Evolutionary conservation across 1,140 invertebrate genomes (phyloP).

Genomic region (Tachypleus tridentatus): DNA sequence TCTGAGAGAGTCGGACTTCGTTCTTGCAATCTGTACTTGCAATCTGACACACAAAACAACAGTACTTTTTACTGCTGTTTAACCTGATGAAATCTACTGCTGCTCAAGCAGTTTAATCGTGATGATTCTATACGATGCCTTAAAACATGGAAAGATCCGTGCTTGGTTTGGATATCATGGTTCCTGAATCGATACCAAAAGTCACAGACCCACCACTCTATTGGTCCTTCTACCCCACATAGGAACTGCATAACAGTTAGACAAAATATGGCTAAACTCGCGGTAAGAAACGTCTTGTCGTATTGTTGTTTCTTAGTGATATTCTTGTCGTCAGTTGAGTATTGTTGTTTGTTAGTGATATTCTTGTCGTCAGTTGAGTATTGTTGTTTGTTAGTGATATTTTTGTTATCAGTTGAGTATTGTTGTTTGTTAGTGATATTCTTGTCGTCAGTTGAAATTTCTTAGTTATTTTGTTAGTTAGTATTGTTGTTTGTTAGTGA

Average conservation of each 20-base stretch:
- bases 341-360: too few species aligned
- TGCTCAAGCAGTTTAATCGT: constrained; percentile 71
- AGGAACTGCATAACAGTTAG: constrained; percentile 75
- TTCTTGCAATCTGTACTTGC: constrained; percentile 57
- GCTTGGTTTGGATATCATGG: constrained; percentile 61
- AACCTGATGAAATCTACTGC: constrained; percentile 61
- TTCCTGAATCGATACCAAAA: constrained; percentile 73
- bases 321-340: too few species aligned
- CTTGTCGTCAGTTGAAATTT: too few species aligned
- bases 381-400: too few species aligned
- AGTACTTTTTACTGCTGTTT: constrained; percentile 61
- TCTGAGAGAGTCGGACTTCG: constrained; percentile 58
- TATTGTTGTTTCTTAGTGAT: too few species aligned
- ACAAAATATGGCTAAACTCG: constrained; percentile 65
- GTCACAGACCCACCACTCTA: constrained; percentile 61
- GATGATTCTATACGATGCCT: constrained; percentile 58
- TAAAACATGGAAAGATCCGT: constrained; percentile 55
- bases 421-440: too few species aligned
- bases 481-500: too few species aligned
- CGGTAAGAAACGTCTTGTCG: constrained; percentile 73
- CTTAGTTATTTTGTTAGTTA: too few species aligned
- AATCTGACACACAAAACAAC: constrained; percentile 59
- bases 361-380: too few species aligned
- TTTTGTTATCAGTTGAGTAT: too few species aligned
- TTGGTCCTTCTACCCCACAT: constrained; percentile 67